A percentile compares a stretch with the other conserved stretches of the same genome.
These are phyloP conservation scores for Diplodus puntazzo DNA, from an alignment of 2,797 vertebrate genomes.

Conservation along the genomic window DNA sequence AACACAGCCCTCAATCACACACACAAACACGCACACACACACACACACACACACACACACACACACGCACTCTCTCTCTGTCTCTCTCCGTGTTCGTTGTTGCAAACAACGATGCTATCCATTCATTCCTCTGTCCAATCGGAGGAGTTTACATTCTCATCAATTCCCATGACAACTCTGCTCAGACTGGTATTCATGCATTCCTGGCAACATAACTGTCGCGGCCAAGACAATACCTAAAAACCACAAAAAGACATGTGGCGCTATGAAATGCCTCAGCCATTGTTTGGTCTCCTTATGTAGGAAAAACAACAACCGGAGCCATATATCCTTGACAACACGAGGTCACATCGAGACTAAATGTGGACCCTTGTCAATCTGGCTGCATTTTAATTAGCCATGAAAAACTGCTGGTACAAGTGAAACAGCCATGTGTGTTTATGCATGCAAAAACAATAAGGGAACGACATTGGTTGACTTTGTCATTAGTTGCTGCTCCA, in stretches of 20 bases:
- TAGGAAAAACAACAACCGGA: constrained; percentile 36
- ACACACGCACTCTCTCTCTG: neutral
- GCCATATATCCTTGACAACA: constrained; percentile 71
- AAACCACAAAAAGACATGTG: constrained; percentile 59
- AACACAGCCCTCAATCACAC: constrained; percentile 44
- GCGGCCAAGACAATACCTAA: constrained; percentile 64
- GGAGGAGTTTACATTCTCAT: constrained; percentile 51
- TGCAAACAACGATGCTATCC: constrained; percentile 54
- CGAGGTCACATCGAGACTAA: constrained; percentile 71
- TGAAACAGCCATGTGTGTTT: constrained; percentile 65
- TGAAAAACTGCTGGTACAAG: constrained; percentile 75
- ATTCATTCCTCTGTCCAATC: constrained; percentile 52
- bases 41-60: constrained; percentile 13
- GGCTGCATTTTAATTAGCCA: constrained; percentile 74
- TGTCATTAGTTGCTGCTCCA: constrained; percentile 64
- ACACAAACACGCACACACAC: constrained; percentile 8
- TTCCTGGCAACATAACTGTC: constrained; percentile 61
- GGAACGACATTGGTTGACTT: constrained; percentile 77
- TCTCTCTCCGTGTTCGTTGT: constrained; percentile 2
- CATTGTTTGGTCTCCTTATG: constrained; percentile 53
- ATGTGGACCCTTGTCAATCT: constrained; percentile 69
- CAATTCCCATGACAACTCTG: constrained; percentile 62
- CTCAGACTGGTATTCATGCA: constrained; percentile 63
- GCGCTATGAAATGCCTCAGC: constrained; percentile 46
- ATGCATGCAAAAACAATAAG: constrained; percentile 70